Conservation (phyloP, 2,888 invertebrate genomes). For the Nezara viridula region DNA sequence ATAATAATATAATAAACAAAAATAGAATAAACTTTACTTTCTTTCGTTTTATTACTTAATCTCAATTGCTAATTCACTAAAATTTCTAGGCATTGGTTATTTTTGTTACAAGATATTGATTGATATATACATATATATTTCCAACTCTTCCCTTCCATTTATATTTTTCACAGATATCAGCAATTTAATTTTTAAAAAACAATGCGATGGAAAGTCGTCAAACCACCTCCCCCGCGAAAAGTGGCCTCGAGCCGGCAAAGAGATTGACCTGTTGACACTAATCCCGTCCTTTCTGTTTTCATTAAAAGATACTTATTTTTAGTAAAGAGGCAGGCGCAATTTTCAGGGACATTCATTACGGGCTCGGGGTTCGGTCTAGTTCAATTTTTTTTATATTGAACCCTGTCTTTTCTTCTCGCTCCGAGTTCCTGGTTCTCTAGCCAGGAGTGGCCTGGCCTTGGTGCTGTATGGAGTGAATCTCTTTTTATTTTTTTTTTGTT, state of each 20-base stretch:
- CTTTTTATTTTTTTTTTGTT: background rate
- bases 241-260: background rate
- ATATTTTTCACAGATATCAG: no score
- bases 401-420: background rate
- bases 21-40: no score
- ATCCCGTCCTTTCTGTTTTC: background rate
- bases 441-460: constrained; percentile 3
- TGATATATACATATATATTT: no score
- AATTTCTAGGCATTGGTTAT: no score
- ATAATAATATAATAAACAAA: no score
- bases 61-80: no score
- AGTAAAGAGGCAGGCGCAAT: background rate
- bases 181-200: no score
- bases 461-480: constrained; percentile 22
- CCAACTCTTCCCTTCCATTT: no score
- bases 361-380: background rate
- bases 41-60: no score
- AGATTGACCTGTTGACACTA: background rate
- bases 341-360: constrained; percentile 17
- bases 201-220: no score
- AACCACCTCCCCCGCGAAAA: background rate
- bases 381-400: background rate
- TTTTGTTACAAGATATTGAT: no score
- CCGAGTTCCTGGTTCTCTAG: background rate
- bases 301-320: constrained; percentile 39